Evolutionary conservation across 2,888 invertebrate species (phyloP).

Genomic region (Metopia argyrocephala): DNA sequence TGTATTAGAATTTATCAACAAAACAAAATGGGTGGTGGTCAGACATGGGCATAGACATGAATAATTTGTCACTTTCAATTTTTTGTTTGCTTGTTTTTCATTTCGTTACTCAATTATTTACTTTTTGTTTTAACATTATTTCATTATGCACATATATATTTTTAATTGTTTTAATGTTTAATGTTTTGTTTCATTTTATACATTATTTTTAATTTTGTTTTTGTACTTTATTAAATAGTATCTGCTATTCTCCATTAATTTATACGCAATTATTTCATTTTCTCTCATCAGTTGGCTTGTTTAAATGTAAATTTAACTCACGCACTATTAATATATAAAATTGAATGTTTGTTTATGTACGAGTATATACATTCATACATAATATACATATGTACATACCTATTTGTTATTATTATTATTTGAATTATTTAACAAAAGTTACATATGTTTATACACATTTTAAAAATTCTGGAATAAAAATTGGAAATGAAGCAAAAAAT

Average conservation of each 20-base stretch:
- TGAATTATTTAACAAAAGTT: no score
- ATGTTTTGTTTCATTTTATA: slow-evolving; percentile 12
- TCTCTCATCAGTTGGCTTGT: slow-evolving; percentile 10
- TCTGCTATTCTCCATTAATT: neutral
- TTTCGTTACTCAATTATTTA: no score
- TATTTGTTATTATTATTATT: no score
- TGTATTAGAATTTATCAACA: no score
- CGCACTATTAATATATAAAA: slow-evolving; percentile 46
- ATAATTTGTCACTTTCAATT: slow-evolving; percentile 55
- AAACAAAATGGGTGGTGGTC: no score
- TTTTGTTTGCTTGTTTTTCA: no score
- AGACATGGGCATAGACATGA: neutral
- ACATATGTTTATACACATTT: no score
- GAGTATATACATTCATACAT: neutral
- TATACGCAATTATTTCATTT: slow-evolving; percentile 3
- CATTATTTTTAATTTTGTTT: neutral
- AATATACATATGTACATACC: no score
- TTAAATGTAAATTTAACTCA: slow-evolving; percentile 53
- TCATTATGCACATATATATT: no score
- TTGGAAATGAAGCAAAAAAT: neutral
- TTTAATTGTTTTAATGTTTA: slow-evolving; percentile 8
- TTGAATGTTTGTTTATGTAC: slow-evolving; percentile 23
- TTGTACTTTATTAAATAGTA: neutral
- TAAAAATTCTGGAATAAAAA: no score
- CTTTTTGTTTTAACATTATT: neutral